Conservation (phyloP, 2,113 vertebrate genomes). For the Macaca mulatta region DNA sequence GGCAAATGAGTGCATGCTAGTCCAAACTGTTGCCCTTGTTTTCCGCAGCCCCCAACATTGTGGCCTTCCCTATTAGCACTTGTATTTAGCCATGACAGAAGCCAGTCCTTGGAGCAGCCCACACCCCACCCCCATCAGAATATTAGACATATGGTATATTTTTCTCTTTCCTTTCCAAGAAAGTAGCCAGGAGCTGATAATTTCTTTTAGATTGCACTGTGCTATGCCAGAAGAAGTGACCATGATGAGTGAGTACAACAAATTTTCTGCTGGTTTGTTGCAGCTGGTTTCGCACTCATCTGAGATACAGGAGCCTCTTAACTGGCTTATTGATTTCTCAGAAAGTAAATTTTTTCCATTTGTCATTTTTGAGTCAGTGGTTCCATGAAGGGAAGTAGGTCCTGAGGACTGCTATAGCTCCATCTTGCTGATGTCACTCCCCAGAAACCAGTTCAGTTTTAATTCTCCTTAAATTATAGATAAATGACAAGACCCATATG, state of each 20-base stretch:
- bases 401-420: background rate
- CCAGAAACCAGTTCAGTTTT: background rate
- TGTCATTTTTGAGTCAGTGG: background rate
- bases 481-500: background rate
- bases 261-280: background rate
- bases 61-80: background rate
- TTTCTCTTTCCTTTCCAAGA: background rate
- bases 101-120: background rate
- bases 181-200: background rate
- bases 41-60: background rate
- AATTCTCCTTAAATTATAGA: background rate
- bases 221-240: background rate
- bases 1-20: rapidly evolving
- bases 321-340: background rate
- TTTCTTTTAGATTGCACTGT: background rate
- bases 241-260: background rate
- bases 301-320: background rate
- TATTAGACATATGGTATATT: background rate
- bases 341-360: background rate
- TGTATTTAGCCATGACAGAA: background rate
- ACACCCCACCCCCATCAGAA: background rate
- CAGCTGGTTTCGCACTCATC: background rate
- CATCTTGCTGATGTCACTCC: background rate
- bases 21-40: background rate
- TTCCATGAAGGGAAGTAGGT: background rate